Evolutionary conservation across 1,140 invertebrate species (phyloP).

Genomic region (Aphelenchoides fujianensis): DNA sequence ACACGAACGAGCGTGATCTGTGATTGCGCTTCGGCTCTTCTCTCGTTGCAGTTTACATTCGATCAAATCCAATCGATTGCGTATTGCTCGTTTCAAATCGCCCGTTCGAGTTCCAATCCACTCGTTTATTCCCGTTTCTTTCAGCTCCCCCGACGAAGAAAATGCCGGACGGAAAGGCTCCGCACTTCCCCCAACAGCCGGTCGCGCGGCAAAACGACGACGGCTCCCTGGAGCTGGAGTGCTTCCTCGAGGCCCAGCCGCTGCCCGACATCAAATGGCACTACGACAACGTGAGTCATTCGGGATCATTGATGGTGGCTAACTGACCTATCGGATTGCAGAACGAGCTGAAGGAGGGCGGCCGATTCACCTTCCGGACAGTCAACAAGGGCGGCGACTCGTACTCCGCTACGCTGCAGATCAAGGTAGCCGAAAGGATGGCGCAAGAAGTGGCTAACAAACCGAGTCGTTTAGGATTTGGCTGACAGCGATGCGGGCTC

Average conservation of each 20-base stretch:
- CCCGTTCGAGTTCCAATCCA: background rate
- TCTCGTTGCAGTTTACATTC: too few species aligned
- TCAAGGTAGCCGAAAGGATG: slow-evolving; percentile 69
- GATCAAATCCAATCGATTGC: background rate
- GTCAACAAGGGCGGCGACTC: slow-evolving; percentile 76
- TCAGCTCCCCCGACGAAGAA: slow-evolving; percentile 19
- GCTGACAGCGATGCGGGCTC: slow-evolving; percentile 64
- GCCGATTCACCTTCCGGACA: slow-evolving; percentile 78
- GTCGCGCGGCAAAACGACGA: slow-evolving; percentile 92
- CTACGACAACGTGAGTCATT: slow-evolving; percentile 59
- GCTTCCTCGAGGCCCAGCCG: slow-evolving; percentile 86
- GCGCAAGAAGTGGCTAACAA: slow-evolving; percentile 28
- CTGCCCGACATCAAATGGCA: slow-evolving; percentile 92
- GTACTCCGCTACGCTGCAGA: slow-evolving; percentile 82
- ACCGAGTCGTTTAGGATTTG: slow-evolving; percentile 54
- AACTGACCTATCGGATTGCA: slow-evolving; percentile 62
- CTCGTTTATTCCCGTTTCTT: background rate
- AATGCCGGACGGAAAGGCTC: slow-evolving; percentile 74
- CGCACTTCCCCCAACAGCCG: slow-evolving; percentile 92
- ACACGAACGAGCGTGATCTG: background rate
- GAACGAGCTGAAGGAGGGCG: slow-evolving; percentile 76
- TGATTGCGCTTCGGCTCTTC: background rate
- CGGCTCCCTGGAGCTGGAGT: slow-evolving; percentile 80
- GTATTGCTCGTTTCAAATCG: background rate
- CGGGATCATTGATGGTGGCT: slow-evolving; percentile 37